Conservation (phyloP, 2,888 invertebrate genomes). For the Byasa hedistus region DNA sequence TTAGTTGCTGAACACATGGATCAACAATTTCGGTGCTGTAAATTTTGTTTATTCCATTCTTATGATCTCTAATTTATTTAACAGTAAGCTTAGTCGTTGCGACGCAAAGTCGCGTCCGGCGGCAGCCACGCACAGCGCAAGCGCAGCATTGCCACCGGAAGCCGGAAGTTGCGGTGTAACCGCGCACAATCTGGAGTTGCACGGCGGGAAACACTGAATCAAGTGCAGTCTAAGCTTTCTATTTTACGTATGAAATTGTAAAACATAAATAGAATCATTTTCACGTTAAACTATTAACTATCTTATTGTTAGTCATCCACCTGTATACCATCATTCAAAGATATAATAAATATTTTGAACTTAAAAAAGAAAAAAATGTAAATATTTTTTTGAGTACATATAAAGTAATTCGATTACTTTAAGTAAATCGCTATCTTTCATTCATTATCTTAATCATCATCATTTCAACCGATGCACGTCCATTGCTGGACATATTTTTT, state of each 20-base stretch:
- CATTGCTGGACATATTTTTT: too few species aligned
- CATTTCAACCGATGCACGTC: too few species aligned
- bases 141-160: conserved; percentile 71
- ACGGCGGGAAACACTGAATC: conserved; percentile 77
- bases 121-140: conserved; percentile 53
- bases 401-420: too few species aligned
- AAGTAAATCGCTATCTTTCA: too few species aligned
- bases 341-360: neutral
- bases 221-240: conserved; percentile 67
- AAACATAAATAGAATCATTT: conserved; percentile 65
- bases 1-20: neutral
- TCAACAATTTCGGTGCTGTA: neutral
- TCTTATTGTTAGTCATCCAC: conserved; percentile 32
- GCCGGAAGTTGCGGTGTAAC: conserved; percentile 75
- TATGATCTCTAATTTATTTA: neutral
- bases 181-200: conserved; percentile 77
- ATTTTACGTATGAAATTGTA: conserved; percentile 68
- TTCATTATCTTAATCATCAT: too few species aligned
- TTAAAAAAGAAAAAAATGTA: neutral
- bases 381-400: neutral
- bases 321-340: neutral
- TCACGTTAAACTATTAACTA: conserved; percentile 50
- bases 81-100: conserved; percentile 38
- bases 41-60: neutral
- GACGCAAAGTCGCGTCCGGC: conserved; percentile 59